phyloP scores from a whole-genome alignment of 2,797 vertebrate genomes.

The Coranthus polyacanthus region DNA sequence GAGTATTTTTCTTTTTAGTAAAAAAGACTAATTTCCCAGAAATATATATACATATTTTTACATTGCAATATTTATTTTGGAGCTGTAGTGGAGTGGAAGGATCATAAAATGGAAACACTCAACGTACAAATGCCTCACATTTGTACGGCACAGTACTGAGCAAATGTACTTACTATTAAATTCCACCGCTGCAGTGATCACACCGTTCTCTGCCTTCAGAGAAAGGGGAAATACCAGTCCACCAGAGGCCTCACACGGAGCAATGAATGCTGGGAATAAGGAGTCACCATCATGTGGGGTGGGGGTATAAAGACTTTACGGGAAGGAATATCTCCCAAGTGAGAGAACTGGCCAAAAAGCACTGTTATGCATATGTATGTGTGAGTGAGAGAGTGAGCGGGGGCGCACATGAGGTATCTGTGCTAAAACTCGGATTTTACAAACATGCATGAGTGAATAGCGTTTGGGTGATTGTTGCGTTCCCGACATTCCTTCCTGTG shows the following conservation, averaged over 20 bases:
- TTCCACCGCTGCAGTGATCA: slow-evolving; percentile 2
- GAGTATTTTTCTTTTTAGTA: no score
- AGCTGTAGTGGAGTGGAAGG: no score
- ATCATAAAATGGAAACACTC: no score
- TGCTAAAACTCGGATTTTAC: slow-evolving; percentile 52
- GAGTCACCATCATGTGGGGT: slow-evolving; percentile 67
- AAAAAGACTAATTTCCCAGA: no score
- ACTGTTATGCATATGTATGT: slow-evolving; percentile 16
- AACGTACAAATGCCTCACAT: no score
- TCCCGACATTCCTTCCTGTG: slow-evolving; percentile 79
- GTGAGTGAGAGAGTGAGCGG: slow-evolving; percentile 18
- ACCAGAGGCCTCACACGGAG: slow-evolving; percentile 68
- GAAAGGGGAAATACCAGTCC: slow-evolving; percentile 61
- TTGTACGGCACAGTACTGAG: no score
- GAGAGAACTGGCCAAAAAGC: slow-evolving; percentile 53
- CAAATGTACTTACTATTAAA: background rate
- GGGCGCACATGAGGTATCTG: slow-evolving; percentile 29
- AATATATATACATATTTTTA: no score
- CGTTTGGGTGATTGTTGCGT: slow-evolving; percentile 70
- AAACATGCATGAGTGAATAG: slow-evolving; percentile 65
- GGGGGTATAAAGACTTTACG: slow-evolving; percentile 66
- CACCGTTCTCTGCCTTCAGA: slow-evolving; percentile 19
- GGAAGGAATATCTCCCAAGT: slow-evolving; percentile 72
- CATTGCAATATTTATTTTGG: no score
- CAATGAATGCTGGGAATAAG: slow-evolving; percentile 77